Conservation (phyloP, 2,797 vertebrate genomes). For the Poeciliopsis turneri region DNA sequence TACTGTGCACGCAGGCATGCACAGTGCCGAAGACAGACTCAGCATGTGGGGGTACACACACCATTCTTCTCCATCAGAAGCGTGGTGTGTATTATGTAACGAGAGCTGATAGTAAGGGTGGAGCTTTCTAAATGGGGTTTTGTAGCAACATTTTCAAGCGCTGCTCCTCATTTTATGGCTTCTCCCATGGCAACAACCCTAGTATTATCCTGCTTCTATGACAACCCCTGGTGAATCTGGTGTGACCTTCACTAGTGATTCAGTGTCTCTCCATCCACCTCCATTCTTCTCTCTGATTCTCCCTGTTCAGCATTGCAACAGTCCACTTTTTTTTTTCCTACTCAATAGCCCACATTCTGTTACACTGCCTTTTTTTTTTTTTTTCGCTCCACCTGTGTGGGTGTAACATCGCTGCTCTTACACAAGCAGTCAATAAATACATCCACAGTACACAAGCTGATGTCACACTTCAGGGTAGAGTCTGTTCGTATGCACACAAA, state of each 20-base stretch:
- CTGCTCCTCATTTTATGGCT: constrained; percentile 59
- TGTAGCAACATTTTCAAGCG: constrained; percentile 48
- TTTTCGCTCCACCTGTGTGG: constrained; percentile 63
- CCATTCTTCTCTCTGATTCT: constrained; percentile 60
- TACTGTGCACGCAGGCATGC: constrained; percentile 11
- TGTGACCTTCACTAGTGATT: constrained; percentile 82
- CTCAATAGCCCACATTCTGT: constrained; percentile 56
- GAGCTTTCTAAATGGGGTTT: constrained; percentile 53
- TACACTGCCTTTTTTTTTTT: constrained; percentile 31
- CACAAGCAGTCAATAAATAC: constrained; percentile 66
- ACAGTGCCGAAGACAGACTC: constrained; percentile 24
- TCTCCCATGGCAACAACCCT: constrained; percentile 78
- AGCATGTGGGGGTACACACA: constrained; percentile 37
- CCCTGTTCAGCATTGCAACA: constrained; percentile 50
- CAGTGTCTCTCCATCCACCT: constrained; percentile 76
- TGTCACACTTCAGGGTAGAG: constrained; percentile 68
- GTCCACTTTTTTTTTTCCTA: constrained; percentile 47
- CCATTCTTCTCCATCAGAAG: constrained; percentile 22
- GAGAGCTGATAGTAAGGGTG: constrained; percentile 49
- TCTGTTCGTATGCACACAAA: constrained; percentile 46
- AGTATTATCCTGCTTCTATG: constrained; percentile 80
- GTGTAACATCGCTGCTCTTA: constrained; percentile 65
- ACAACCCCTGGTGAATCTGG: constrained; percentile 78
- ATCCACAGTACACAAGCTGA: constrained; percentile 54
- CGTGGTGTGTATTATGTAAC: constrained; percentile 45